These are phyloP conservation scores for Borostomias antarcticus DNA, from an alignment of 2,797 vertebrate species.

Conservation along the genomic window DNA sequence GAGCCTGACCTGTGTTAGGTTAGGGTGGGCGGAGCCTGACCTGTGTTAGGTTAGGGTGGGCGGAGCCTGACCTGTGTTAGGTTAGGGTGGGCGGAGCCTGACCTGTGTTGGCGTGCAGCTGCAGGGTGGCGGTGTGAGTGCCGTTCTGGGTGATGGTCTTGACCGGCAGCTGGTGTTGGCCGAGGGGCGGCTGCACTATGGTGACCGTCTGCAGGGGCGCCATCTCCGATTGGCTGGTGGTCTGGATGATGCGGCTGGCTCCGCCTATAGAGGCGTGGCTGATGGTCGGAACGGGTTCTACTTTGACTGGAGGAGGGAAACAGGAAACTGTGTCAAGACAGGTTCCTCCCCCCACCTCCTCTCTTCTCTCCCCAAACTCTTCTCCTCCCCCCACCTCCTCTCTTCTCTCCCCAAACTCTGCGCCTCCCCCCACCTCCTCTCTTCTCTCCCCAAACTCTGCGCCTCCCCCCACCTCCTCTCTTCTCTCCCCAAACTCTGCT, in stretches of 20 bases:
- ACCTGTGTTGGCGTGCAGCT: conserved; percentile 81
- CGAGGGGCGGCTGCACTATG: conserved; percentile 89
- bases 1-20: no score
- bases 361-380: neutral
- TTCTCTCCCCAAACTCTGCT: no score
- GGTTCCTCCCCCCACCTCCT: neutral
- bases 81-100: conserved; percentile 31
- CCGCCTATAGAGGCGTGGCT: conserved; percentile 80
- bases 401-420: no score
- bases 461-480: no score
- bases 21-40: no score
- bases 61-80: conserved; percentile 82
- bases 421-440: neutral
- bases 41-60: no score
- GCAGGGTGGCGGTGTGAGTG: conserved; percentile 75
- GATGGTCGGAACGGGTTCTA: conserved; percentile 87
- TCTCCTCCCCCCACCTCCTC: neutral
- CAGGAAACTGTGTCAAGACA: neutral
- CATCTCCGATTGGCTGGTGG: conserved; percentile 70
- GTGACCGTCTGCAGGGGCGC: conserved; percentile 90
- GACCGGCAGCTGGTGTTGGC: conserved; percentile 96
- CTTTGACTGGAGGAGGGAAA: conserved; percentile 83
- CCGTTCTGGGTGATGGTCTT: conserved; percentile 95
- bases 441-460: neutral
- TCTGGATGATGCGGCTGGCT: conserved; percentile 88